A percentile compares a stretch with the other conserved stretches of the same genome.
phyloP scores from a whole-genome alignment of 2,797 vertebrate genomes.

The Chaetophractus vellerosus region DNA sequence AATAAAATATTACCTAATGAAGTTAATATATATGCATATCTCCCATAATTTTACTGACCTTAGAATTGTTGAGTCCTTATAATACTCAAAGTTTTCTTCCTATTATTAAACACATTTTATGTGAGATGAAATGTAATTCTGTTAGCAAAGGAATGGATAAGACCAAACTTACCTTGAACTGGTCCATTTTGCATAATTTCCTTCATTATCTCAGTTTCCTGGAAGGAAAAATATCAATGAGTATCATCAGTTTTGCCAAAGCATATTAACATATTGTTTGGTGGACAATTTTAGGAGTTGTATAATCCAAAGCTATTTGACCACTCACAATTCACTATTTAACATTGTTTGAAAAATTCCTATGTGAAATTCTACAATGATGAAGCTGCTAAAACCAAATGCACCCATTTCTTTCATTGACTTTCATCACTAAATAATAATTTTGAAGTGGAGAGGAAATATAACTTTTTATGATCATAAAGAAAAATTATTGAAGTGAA shows the following conservation, averaged over 20 bases:
- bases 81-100: neutral
- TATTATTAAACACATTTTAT: neutral
- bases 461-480: neutral
- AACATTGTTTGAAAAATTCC: neutral
- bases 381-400: constrained; percentile 24
- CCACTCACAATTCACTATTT: neutral
- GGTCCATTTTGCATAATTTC: constrained; percentile 92
- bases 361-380: neutral
- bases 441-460: neutral
- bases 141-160: constrained; percentile 37
- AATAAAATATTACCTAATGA: constrained; percentile 39
- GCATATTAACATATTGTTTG: neutral
- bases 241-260: neutral
- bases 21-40: neutral
- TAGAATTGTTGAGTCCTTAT: neutral
- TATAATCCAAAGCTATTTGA: neutral
- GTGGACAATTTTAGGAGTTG: neutral
- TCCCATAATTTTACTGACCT: neutral
- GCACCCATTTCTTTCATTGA: neutral
- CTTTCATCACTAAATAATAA: neutral
- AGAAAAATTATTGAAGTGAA: neutral
- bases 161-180: constrained; percentile 90
- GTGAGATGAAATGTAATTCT: neutral
- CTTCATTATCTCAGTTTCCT: constrained; percentile 91
- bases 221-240: constrained; percentile 22